Percentiles rank a stretch among this genome's conserved stretches.
Conservation (phyloP, 2,113 vertebrate species). For the Dasyornis broadbenti region DNA sequence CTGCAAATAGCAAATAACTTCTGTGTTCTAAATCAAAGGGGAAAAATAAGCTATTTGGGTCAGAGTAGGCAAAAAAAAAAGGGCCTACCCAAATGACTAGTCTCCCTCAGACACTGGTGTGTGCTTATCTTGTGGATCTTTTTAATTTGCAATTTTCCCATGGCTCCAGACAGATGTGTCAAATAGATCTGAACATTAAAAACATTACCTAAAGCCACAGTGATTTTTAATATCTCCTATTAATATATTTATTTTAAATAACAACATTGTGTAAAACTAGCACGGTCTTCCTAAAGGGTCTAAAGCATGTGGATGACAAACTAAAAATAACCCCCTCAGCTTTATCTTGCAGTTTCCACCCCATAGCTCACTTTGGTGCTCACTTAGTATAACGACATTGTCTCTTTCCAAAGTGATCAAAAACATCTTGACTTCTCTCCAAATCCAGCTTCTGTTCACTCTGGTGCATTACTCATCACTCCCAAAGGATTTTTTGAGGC, state of each 20-base stretch:
- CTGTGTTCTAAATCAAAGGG: constrained; percentile 48
- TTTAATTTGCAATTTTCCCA: constrained; percentile 66
- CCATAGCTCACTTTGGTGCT: background rate
- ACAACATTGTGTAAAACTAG: background rate
- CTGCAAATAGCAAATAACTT: constrained; percentile 64
- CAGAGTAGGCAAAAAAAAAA: constrained; percentile 2
- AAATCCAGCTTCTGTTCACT: constrained; percentile 13
- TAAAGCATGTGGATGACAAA: background rate
- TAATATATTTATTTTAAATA: constrained; percentile 41
- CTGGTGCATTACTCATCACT: constrained; percentile 17
- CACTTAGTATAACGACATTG: background rate
- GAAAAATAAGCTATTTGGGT: constrained; percentile 65
- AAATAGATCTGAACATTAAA: constrained; percentile 45
- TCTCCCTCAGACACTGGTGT: constrained; percentile 40
- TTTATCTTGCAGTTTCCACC: background rate
- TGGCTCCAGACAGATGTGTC: constrained; percentile 60
- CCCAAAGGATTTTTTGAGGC: constrained; percentile 12
- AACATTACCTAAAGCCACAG: constrained; percentile 50
- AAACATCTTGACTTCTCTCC: constrained; percentile 25
- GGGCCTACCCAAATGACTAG: constrained; percentile 41
- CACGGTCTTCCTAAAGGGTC: background rate
- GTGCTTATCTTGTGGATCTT: constrained; percentile 37
- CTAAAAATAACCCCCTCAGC: background rate
- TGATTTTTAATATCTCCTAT: constrained; percentile 6
- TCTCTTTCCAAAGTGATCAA: constrained; percentile 41